Evolutionary conservation across 2,888 invertebrate genomes (phyloP).

Genomic region (Stomorhina lunata): DNA sequence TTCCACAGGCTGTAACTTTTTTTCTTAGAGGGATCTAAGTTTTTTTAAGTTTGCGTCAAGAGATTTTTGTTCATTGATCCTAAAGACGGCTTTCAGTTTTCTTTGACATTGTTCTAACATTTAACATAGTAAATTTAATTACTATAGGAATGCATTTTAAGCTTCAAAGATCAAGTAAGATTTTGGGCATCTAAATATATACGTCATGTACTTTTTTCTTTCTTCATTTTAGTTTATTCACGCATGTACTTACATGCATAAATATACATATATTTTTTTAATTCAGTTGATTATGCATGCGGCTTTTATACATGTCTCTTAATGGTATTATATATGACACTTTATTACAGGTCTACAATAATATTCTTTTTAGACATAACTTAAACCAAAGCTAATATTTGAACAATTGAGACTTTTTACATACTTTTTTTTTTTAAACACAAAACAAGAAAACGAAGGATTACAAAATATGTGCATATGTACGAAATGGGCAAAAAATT

Average conservation of each 20-base stretch:
- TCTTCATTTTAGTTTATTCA: too few species aligned
- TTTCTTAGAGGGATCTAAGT: too few species aligned
- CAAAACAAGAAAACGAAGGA: background rate
- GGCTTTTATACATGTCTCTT: conserved; percentile 1
- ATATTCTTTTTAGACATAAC: background rate
- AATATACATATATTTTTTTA: too few species aligned
- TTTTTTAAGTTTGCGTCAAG: too few species aligned
- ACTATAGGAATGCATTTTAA: too few species aligned
- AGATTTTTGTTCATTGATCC: too few species aligned
- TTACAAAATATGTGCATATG: background rate
- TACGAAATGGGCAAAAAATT: background rate
- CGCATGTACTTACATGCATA: background rate
- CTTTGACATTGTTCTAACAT: too few species aligned
- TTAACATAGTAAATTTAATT: too few species aligned
- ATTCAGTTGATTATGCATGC: conserved; percentile 23
- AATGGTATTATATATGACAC: conserved; percentile 14
- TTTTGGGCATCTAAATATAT: background rate
- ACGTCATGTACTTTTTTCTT: too few species aligned
- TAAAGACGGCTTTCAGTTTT: too few species aligned
- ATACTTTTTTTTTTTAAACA: background rate
- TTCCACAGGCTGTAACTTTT: too few species aligned
- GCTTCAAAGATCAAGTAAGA: too few species aligned
- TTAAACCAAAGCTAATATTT: background rate
- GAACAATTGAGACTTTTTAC: background rate
- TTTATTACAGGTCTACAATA: background rate